Percentiles rank a stretch among this genome's conserved stretches.
Conservation (phyloP, 2,888 invertebrate species). For the Andrena chrysosceles region DNA sequence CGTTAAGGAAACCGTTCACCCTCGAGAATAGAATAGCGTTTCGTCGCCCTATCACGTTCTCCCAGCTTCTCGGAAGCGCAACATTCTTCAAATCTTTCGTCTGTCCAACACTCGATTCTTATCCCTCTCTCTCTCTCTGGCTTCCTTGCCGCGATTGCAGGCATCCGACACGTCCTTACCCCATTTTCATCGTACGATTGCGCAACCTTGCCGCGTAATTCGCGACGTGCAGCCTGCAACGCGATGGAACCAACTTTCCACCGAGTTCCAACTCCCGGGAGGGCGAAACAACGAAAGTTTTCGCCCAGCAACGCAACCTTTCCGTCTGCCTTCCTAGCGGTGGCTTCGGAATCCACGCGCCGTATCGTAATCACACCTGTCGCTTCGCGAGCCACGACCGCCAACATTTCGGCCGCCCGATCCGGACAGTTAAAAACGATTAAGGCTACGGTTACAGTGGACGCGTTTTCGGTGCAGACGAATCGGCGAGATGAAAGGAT, state of each 20-base stretch:
- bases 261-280: not conserved
- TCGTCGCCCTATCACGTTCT: not conserved
- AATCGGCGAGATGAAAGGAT: not conserved
- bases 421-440: no score
- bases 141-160: not conserved
- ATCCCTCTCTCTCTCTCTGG: not conserved
- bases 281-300: not conserved
- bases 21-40: not conserved
- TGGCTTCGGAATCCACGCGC: not conserved
- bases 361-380: not conserved
- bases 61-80: not conserved
- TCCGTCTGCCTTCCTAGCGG: not conserved
- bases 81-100: not conserved
- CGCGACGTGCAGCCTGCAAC: not conserved
- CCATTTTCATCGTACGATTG: slow-evolving; percentile 2
- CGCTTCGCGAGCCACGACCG: no score
- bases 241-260: not conserved
- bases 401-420: no score
- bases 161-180: not conserved
- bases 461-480: not conserved
- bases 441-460: no score
- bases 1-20: not conserved
- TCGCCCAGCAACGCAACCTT: not conserved
- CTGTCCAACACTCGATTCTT: not conserved
- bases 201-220: slow-evolving; percentile 6